A percentile compares a stretch with the other conserved stretches of the same genome.
Evolutionary conservation across 2,888 invertebrate species (phyloP).

Genomic region (Cephus runcator): DNA sequence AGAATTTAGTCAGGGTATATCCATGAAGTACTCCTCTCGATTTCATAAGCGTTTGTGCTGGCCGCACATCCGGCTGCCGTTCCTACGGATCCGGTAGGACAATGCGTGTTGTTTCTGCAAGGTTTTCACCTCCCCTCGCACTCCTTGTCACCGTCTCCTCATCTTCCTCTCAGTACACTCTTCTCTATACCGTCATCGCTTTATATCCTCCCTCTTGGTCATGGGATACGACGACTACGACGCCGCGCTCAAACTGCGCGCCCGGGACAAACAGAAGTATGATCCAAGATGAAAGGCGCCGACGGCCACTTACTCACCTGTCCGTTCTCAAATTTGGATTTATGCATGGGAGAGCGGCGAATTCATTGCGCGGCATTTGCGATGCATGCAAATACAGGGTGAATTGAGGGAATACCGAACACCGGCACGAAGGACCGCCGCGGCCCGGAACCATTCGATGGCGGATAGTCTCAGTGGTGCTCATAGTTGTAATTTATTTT

Average conservation of each 20-base stretch:
- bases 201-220: background rate
- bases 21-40: background rate
- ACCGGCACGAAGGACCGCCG: background rate
- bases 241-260: background rate
- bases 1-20: background rate
- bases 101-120: conserved; percentile 31
- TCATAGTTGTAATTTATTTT: background rate
- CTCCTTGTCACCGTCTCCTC: conserved; percentile 20
- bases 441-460: background rate
- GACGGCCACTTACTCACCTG: conserved; percentile 41
- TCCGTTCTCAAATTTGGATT: conserved; percentile 54
- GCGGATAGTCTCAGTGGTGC: background rate
- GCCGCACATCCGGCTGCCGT: conserved; percentile 49
- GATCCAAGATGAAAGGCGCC: conserved; percentile 60
- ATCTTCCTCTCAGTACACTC: conserved; percentile 2
- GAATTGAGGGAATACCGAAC: conserved; percentile 3
- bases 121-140: conserved; percentile 14
- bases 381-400: conserved; percentile 45
- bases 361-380: conserved; percentile 40
- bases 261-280: conserved; percentile 58
- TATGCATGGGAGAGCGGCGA: conserved; percentile 43
- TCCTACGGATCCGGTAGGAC: conserved; percentile 46
- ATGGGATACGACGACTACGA: background rate
- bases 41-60: conserved; percentile 31
- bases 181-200: conserved; percentile 7